Evolutionary conservation across 2,797 vertebrate species (phyloP), one percentile per base, ranked within the genome.

Genomic region (Syngnathus rostellatus): DNA sequence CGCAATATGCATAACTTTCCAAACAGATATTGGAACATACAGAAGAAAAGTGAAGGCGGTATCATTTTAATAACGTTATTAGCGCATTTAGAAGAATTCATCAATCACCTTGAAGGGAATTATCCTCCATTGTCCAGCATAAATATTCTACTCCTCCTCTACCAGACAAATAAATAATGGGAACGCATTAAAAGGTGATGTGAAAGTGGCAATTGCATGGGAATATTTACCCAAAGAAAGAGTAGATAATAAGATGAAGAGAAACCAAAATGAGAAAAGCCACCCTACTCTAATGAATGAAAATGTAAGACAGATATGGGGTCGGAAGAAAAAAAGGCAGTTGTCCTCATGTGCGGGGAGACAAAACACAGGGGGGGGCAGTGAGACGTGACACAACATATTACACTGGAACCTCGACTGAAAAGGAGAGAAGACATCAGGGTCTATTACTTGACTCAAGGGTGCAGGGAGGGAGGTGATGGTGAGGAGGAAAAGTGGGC

Each of bases 371-470:
- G 64, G 40, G 55, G 25, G 25, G 39, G n/a, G 48, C 41, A 46
- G 40, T 39, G 67, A 53, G 62, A 48, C 51, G 64, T 62, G 39
- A 40, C 59, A 61, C 39, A 45, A 67, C 55, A n/a, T 51, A 68
- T 67, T 21, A 61, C 6, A 66, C 59, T 51, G 63, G 48, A 70
- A 50, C 45, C 41, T 43, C 59, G 14, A n/a, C 57, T 31, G 62
- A 31, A 57, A 51, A 41, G 38, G 45, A 37, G 48, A 8, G 62
- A 66, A 23, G 38, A 38, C 40, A 45, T 62, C 60, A 43, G 11
- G 23, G 60, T 25, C 25, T 23, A 43, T 21, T 43, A 40, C 39
- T 61, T 14, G 39, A 41, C 39, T 41, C 59, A 41, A 23, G 61
- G 63, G 40, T 40, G 38, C 40, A 54, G 53, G 11, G 51, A 1